Base-by-base conservation (phyloP, 2,888 invertebrate species). In the Papilio protenor region DNA sequence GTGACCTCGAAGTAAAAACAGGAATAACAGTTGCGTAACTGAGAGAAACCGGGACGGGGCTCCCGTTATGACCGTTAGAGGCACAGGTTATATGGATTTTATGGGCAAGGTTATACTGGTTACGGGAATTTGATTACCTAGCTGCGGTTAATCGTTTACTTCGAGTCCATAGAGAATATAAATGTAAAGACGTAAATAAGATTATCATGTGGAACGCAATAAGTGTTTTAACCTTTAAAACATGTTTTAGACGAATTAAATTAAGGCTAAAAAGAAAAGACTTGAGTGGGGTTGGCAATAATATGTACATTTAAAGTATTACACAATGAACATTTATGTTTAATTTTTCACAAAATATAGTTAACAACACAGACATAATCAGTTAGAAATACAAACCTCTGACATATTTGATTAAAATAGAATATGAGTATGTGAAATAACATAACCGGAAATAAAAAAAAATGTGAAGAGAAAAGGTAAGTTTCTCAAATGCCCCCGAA, bases 1-100 rank as follows among this genome's bases (percentile, higher is more conserved):
- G 47, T 69, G 73, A 75, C 73, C 75, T 16, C 45, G 75, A 52
- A 14, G 77, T 74, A 81, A 82, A 82, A 83, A 82, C 82, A 81
- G 83, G 82, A 82, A 79, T 74, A 82, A 84, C 84, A 82, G 85
- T 84, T 85, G 84, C 82, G 81, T 81, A 83, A 83, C 80, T 80
- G 83, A 79, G 49, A 75, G 80, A 85, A 89, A 89, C 86, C 86
- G 85, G 89, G 85, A 83, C 86, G 80, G 78, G 78, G 81, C 85
- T 87, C 87, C 92, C 91, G 92, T 92, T 91, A 91, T 84, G 81
- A 87, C 92, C 89, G 92, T 89, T 91, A 91, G 82, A 82, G 84
- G 87, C 88, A 84, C 77, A 79, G 82, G 85, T 83, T 86, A 83
- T 84, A 86, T 85, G 83, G 83, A 83, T 82, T 85, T 82, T 83